Evolutionary conservation across 64 coral and sea anemone species (phyloP).

Genomic region (Stichodactyla mertensii): DNA sequence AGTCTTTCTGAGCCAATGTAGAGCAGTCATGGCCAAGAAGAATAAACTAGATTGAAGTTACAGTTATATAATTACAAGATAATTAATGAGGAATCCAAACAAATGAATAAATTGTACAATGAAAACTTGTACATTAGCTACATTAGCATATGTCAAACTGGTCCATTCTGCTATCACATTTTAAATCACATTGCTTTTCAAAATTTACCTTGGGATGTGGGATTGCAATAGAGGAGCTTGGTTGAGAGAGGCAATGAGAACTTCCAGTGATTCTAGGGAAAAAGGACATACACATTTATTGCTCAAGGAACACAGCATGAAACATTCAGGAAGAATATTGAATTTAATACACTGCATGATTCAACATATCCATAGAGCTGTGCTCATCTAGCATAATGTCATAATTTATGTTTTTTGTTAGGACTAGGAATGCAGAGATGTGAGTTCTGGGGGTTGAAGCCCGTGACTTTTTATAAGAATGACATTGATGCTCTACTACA

Average conservation of each 20-base stretch:
- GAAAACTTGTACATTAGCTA: too few relatives aligned
- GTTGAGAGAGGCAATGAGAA: constrained; percentile 57
- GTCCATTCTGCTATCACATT: too few relatives aligned
- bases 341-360: too few relatives aligned
- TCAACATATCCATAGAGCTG: background rate
- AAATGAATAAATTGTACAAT: background rate
- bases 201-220: constrained; percentile 64
- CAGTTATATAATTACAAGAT: background rate
- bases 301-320: too few relatives aligned
- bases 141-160: too few relatives aligned
- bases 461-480: too few relatives aligned
- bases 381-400: too few relatives aligned
- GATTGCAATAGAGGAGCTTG: constrained; percentile 47
- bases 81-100: background rate
- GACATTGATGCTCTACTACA: too few relatives aligned
- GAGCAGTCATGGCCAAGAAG: constrained; percentile 68
- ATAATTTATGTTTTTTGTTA: too few relatives aligned
- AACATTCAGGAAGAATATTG: too few relatives aligned
- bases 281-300: background rate
- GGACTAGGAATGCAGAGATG: too few relatives aligned
- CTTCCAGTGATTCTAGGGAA: constrained; percentile 48
- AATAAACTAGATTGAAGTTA: constrained; percentile 48
- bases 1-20: constrained; percentile 77
- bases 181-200: background rate
- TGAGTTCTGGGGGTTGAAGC: too few relatives aligned